Evolutionary conservation across 2,888 invertebrate species (phyloP).

Genomic region (Callyntrura guangdongensis): DNA sequence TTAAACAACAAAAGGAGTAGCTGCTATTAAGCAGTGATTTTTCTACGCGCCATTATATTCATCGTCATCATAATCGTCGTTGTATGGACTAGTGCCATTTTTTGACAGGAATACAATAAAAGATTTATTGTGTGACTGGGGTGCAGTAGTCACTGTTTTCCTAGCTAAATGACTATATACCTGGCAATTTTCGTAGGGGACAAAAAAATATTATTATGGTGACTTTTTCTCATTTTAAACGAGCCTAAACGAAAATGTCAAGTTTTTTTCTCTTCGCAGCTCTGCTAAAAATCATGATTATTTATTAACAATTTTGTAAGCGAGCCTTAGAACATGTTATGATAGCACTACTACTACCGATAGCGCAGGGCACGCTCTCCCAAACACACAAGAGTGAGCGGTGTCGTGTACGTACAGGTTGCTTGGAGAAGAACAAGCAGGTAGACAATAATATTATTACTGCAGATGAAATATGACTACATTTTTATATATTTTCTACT

Average conservation of each 20-base stretch:
- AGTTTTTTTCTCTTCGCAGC: no score
- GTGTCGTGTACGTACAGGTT: no score
- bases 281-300: no score
- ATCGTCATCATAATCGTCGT: no score
- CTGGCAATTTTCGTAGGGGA: neutral
- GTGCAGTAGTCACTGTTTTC: conserved; percentile 10
- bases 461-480: conserved; percentile 35
- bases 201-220: conserved; percentile 21
- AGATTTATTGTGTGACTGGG: conserved; percentile 43
- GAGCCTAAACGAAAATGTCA: neutral
- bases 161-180: no score
- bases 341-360: neutral
- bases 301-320: neutral
- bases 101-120: conserved; percentile 47
- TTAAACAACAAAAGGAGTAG: conserved; percentile 6
- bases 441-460: conserved; percentile 25
- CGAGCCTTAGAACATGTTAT: neutral
- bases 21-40: neutral
- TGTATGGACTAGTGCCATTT: conserved; percentile 14
- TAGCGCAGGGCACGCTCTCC: neutral
- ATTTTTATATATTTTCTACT: conserved; percentile 19
- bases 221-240: neutral
- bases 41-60: neutral
- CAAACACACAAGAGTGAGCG: no score
- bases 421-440: neutral